phyloP scores from a whole-genome alignment of 92 coral and sea anemone genomes.

The Metridium senile region DNA sequence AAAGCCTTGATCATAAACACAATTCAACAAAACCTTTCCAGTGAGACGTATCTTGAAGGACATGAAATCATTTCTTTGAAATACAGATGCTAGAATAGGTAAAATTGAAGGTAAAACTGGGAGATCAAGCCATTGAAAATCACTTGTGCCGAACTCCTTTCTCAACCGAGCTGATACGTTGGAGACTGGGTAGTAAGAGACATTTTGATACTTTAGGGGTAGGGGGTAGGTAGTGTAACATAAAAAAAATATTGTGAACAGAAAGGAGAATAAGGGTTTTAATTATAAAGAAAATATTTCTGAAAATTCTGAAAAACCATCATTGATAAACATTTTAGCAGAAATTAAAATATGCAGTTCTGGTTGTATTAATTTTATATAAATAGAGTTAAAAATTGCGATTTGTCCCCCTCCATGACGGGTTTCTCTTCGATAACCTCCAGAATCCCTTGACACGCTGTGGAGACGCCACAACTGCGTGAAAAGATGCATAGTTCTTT shows the following conservation, averaged over 20 bases:
- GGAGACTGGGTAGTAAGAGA: not conserved
- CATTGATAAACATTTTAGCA: too few relatives aligned
- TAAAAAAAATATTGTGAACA: not conserved
- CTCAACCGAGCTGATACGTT: not conserved
- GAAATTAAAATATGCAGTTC: too few relatives aligned
- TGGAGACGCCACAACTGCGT: too few relatives aligned
- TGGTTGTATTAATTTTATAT: too few relatives aligned
- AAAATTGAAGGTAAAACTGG: not conserved
- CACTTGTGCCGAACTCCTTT: not conserved
- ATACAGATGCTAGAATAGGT: not conserved
- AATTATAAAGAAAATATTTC: too few relatives aligned
- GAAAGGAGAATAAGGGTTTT: too few relatives aligned
- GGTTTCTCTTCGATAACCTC: too few relatives aligned
- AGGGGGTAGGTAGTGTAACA: not conserved
- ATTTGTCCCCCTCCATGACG: too few relatives aligned
- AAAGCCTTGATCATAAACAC: conserved; percentile 2
- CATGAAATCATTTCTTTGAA: conserved; percentile 2
- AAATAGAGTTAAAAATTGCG: too few relatives aligned
- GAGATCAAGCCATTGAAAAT: not conserved
- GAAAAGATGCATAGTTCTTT: too few relatives aligned
- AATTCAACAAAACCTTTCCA: not conserved
- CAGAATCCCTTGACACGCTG: too few relatives aligned
- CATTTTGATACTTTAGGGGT: not conserved
- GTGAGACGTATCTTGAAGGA: conserved; percentile 1
- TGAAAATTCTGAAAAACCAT: too few relatives aligned